Percentiles rank a stretch among this genome's conserved stretches.
Evolutionary conservation across 2,888 invertebrate genomes (phyloP).

Genomic region (Drosophila phalerata): DNA sequence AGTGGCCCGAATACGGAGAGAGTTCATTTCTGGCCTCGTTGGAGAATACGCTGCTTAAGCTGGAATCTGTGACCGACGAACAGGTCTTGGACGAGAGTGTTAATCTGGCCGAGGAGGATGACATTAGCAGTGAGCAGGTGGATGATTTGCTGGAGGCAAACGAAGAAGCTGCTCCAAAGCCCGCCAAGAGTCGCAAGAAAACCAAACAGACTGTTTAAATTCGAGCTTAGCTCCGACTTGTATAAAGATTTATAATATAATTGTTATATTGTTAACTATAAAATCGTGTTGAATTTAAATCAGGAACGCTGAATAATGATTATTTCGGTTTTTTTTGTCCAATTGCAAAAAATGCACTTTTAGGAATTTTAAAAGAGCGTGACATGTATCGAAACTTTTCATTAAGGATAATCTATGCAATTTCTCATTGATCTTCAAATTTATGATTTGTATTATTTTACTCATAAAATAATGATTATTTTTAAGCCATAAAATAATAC

Average conservation of each 20-base stretch:
- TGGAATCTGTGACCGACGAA: constrained; percentile 84
- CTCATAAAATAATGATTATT: no score
- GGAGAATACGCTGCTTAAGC: constrained; percentile 88
- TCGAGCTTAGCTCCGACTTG: constrained; percentile 18
- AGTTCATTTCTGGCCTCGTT: constrained; percentile 89
- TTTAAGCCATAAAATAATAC: no score
- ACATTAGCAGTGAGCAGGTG: constrained; percentile 49
- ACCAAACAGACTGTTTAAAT: constrained; percentile 24
- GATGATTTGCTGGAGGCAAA: constrained; percentile 47
- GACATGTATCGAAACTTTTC: no score
- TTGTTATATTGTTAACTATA: constrained; percentile 33
- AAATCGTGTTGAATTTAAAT: constrained; percentile 16
- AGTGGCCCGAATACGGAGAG: constrained; percentile 89
- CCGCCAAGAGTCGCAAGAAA: constrained; percentile 40
- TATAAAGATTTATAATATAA: constrained; percentile 25
- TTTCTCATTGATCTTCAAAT: no score
- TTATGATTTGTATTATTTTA: no score
- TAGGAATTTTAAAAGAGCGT: no score
- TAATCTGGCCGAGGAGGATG: constrained; percentile 81
- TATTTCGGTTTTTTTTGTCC: no score
- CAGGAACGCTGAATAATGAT: no score
- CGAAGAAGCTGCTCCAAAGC: constrained; percentile 15
- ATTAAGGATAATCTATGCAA: no score
- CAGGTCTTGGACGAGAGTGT: constrained; percentile 70
- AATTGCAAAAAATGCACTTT: no score